Conservation (phyloP, 2,888 invertebrate species). For the Cryptophagus acutangulus region DNA sequence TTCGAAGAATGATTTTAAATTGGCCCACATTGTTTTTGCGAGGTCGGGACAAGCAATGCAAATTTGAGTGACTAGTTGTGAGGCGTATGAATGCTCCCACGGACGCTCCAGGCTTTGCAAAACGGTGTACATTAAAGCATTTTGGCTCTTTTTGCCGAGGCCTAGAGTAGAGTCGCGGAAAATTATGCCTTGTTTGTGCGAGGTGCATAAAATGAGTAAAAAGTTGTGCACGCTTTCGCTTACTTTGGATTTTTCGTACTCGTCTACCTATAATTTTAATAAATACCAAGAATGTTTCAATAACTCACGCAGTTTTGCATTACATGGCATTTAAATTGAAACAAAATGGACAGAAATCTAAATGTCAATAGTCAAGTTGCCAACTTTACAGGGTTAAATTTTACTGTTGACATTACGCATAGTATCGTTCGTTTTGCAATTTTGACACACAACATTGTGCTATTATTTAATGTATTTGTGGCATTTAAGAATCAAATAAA, state of each 20-base stretch:
- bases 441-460: no score
- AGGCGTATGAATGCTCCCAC: slow-evolving; percentile 63
- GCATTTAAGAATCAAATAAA: background rate
- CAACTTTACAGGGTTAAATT: no score
- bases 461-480: background rate
- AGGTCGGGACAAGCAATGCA: slow-evolving; percentile 68
- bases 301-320: background rate
- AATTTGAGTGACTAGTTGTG: slow-evolving; percentile 60
- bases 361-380: no score
- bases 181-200: slow-evolving; percentile 69
- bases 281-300: slow-evolving; percentile 8
- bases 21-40: slow-evolving; percentile 57
- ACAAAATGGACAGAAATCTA: no score
- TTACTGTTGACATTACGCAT: no score
- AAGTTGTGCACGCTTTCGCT: slow-evolving; percentile 61
- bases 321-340: no score
- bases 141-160: slow-evolving; percentile 53
- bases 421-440: slow-evolving; percentile 3
- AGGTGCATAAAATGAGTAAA: slow-evolving; percentile 69
- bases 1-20: slow-evolving; percentile 58
- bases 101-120: slow-evolving; percentile 62
- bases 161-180: slow-evolving; percentile 67
- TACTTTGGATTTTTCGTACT: slow-evolving; percentile 52
- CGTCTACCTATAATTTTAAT: slow-evolving; percentile 33
- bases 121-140: slow-evolving; percentile 59